A percentile compares a stretch with the other conserved stretches of the same genome.
Evolutionary conservation across 2,888 invertebrate genomes (phyloP).

Genomic region (Disparrhopalites patrizii): DNA sequence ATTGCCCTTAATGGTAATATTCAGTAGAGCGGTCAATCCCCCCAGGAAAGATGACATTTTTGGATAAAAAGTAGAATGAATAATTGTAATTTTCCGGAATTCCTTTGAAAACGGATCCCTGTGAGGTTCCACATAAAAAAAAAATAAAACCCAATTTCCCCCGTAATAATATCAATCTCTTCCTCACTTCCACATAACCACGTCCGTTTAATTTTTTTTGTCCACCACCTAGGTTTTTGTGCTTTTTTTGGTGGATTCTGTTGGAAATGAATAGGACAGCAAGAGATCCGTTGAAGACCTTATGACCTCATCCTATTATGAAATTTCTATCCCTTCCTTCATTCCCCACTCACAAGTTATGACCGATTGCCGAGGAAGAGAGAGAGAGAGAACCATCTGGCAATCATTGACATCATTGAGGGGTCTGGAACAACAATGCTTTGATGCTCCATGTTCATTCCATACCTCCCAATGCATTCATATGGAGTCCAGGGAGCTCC

Average conservation of each 20-base stretch:
- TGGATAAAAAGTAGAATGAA: too few relatives aligned
- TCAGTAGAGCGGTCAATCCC: too few relatives aligned
- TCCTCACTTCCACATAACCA: too few relatives aligned
- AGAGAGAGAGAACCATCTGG: constrained; percentile 23
- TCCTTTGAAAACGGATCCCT: too few relatives aligned
- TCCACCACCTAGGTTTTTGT: too few relatives aligned
- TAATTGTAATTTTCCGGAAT: too few relatives aligned
- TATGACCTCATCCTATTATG: constrained; percentile 28
- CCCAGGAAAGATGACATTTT: too few relatives aligned
- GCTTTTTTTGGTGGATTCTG: constrained; percentile 19
- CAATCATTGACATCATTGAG: constrained; percentile 22
- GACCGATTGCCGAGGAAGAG: constrained; percentile 22
- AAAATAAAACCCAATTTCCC: too few relatives aligned
- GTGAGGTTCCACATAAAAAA: too few relatives aligned
- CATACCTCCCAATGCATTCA: background rate
- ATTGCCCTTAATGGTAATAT: too few relatives aligned
- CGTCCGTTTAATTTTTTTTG: too few relatives aligned
- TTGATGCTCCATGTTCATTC: background rate
- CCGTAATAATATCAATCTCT: too few relatives aligned
- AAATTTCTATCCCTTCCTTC: constrained; percentile 17
- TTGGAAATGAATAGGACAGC: constrained; percentile 3
- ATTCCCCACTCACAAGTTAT: constrained; percentile 10
- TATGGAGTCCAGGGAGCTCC: background rate
- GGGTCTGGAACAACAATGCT: background rate
- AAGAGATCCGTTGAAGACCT: constrained; percentile 28